Conservation (phyloP, 2,113 vertebrate genomes). For the Gorsachius goisagi region DNA sequence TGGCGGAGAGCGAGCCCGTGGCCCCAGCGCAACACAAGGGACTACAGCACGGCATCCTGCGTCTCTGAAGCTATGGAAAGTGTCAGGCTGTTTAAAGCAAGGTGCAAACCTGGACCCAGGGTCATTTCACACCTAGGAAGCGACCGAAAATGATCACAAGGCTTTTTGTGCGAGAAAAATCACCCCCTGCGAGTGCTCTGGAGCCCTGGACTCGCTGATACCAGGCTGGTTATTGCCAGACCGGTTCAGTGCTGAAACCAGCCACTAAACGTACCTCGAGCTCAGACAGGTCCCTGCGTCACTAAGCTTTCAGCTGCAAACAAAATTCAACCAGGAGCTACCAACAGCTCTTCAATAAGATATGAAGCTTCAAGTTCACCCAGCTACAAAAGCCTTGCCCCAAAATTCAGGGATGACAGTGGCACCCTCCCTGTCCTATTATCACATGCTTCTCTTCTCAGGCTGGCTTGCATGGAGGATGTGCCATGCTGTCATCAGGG, state of each 20-base stretch:
- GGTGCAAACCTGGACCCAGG: background rate
- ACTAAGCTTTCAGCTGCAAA: background rate
- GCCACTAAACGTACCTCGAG: background rate
- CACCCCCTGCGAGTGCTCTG: fast-evolving
- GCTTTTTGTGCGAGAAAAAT: background rate
- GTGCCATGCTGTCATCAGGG: background rate
- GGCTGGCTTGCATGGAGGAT: background rate
- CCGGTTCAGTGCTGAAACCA: background rate
- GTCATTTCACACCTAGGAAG: background rate
- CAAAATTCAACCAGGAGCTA: background rate
- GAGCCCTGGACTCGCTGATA: fast-evolving
- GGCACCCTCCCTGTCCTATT: background rate
- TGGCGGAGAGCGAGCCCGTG: background rate
- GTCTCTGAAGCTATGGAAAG: background rate
- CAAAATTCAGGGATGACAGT: background rate
- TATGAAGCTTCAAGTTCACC: background rate
- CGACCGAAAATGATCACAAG: background rate
- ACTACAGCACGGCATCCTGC: background rate
- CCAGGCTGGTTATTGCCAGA: background rate
- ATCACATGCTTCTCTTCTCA: background rate
- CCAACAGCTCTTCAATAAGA: background rate
- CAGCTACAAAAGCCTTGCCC: background rate
- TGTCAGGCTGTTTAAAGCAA: background rate
- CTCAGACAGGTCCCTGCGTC: background rate
- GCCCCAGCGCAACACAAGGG: background rate